Evolutionary conservation across 2,888 invertebrate genomes (phyloP).

Genomic region (Anagyrus pseudococci): DNA sequence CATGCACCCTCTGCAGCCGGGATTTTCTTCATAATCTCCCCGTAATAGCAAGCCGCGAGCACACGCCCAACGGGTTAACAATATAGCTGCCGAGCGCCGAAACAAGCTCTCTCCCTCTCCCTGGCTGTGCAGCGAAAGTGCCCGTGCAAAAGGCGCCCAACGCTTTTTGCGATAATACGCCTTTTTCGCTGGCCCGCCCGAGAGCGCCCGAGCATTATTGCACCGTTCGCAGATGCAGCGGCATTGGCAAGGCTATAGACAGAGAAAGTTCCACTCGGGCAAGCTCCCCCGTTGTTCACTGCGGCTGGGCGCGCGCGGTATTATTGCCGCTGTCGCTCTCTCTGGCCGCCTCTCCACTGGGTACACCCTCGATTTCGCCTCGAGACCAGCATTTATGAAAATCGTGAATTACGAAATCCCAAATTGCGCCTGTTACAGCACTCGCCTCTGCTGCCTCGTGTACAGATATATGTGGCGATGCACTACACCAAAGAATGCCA

Average conservation of each 20-base stretch:
- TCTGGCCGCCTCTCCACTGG: too few relatives aligned
- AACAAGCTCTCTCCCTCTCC: constrained; percentile 23
- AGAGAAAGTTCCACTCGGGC: constrained; percentile 6
- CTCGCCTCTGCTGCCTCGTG: background rate
- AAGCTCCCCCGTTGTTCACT: constrained; percentile 13
- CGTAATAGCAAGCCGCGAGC: constrained; percentile 11
- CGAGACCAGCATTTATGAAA: constrained; percentile 37
- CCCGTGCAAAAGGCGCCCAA: too few relatives aligned
- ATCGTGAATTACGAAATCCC: constrained; percentile 40
- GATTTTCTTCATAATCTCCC: constrained; percentile 22
- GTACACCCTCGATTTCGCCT: background rate
- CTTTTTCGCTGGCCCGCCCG: background rate
- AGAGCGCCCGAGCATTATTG: constrained; percentile 28
- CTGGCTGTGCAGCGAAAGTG: too few relatives aligned
- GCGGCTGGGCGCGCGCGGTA: constrained; percentile 22
- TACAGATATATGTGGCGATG: background rate
- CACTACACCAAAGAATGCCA: too few relatives aligned
- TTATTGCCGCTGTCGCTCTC: constrained; percentile 34
- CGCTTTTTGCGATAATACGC: background rate
- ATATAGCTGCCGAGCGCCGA: background rate
- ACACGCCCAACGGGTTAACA: too few relatives aligned
- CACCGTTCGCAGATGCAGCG: constrained; percentile 29
- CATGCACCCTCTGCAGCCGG: constrained; percentile 5
- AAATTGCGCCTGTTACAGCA: constrained; percentile 39
- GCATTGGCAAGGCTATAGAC: background rate